These are phyloP conservation scores for Zeus faber DNA, from an alignment of 2,113 vertebrate species.

Conservation along the genomic window DNA sequence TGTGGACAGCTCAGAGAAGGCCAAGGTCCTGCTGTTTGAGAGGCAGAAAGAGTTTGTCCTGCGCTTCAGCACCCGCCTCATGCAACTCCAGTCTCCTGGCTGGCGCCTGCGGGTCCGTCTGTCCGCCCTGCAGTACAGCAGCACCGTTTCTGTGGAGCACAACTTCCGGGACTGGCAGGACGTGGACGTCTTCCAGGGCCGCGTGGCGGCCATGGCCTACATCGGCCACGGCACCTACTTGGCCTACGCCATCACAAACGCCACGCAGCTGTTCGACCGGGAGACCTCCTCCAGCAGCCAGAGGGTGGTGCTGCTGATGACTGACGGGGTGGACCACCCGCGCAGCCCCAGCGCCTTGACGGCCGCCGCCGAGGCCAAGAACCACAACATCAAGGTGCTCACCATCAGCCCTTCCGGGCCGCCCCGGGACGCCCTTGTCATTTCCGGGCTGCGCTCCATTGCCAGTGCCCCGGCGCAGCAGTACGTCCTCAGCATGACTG, in stretches of 20 bases:
- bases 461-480: constrained; percentile 76
- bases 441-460: constrained; percentile 72
- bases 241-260: constrained; percentile 83
- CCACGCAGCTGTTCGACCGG: constrained; percentile 78
- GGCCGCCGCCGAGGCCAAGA: constrained; percentile 76
- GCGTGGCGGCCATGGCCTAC: constrained; percentile 70
- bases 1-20: constrained; percentile 88
- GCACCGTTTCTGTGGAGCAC: constrained; percentile 78
- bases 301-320: constrained; percentile 81
- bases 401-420: constrained; percentile 72
- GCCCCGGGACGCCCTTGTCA: constrained; percentile 50
- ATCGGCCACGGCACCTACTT: constrained; percentile 86
- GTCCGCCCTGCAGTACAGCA: constrained; percentile 86
- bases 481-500: constrained; percentile 75
- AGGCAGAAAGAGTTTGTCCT: constrained; percentile 80
- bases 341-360: constrained; percentile 76
- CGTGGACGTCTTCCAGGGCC: constrained; percentile 79
- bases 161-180: constrained; percentile 84
- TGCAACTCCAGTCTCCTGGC: constrained; percentile 61
- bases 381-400: constrained; percentile 79
- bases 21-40: constrained; percentile 74
- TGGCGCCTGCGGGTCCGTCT: constrained; percentile 74
- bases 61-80: constrained; percentile 72
- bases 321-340: constrained; percentile 83
- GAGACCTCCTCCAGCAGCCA: constrained; percentile 71